Evolutionary conservation across 2,113 vertebrate genomes (phyloP).

Genomic region (Cyanocitta stelleri): DNA sequence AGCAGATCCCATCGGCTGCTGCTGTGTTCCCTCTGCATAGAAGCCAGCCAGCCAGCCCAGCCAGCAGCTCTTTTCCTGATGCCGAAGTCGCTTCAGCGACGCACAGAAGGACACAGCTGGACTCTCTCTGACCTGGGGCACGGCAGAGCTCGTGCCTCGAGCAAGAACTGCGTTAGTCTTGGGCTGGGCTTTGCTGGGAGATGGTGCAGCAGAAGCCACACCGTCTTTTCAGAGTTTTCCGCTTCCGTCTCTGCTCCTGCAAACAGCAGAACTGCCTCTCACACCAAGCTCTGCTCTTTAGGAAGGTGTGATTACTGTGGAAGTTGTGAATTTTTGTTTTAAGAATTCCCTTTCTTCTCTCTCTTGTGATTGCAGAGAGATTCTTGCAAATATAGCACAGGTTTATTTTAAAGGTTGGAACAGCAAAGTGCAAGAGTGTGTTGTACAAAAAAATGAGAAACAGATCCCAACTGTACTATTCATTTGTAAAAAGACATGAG

Average conservation of each 20-base stretch:
- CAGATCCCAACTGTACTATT: background rate
- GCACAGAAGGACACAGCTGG: too few species aligned
- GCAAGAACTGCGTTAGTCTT: too few species aligned
- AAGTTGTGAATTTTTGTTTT: background rate
- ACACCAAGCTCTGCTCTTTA: background rate
- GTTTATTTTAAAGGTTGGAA: background rate
- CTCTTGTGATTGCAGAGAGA: background rate
- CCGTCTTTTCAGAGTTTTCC: accelerated
- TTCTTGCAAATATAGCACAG: background rate
- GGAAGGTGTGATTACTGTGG: background rate
- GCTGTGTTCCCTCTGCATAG: too few species aligned
- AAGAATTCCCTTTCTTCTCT: background rate
- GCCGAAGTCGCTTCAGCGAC: too few species aligned
- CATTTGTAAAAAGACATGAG: background rate
- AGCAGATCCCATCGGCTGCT: too few species aligned
- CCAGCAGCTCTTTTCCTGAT: too few species aligned
- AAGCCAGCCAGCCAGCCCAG: too few species aligned
- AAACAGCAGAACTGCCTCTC: background rate
- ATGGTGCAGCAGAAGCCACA: background rate
- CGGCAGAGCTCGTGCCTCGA: too few species aligned
- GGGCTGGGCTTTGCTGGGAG: background rate
- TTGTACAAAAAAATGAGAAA: background rate
- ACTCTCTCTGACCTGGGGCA: too few species aligned
- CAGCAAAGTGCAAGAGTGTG: background rate
- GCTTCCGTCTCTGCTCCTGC: background rate